phyloP scores from a whole-genome alignment of 2,888 invertebrate species.

The Drosophila aldrichi region DNA sequence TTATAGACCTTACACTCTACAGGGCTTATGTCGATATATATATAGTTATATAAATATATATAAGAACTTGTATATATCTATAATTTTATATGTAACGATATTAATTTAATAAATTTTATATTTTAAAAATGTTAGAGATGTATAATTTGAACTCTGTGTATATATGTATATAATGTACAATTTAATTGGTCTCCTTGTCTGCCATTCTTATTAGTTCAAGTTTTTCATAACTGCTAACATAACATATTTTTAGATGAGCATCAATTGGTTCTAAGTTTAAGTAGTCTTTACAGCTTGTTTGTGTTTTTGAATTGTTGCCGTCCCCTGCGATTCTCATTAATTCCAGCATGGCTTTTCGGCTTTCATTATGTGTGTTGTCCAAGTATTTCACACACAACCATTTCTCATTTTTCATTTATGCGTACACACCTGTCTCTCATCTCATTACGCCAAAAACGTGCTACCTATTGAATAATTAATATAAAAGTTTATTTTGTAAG shows the following conservation, averaged over 20 bases:
- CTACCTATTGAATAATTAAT: constrained; percentile 4
- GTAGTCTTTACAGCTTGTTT: not conserved
- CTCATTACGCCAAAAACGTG: not conserved
- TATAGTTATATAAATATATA: not conserved
- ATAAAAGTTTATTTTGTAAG: not conserved
- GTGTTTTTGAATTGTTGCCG: not conserved
- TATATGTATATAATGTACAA: too few relatives aligned
- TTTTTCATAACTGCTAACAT: too few relatives aligned
- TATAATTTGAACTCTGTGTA: not conserved
- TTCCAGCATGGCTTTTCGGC: not conserved
- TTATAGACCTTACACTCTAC: not conserved
- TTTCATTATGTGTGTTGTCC: not conserved
- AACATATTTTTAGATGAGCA: not conserved
- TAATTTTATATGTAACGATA: not conserved
- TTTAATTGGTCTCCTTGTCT: not conserved
- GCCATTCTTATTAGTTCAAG: not conserved
- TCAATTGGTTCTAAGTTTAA: not conserved
- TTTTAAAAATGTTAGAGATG: not conserved
- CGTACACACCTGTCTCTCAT: not conserved
- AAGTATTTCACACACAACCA: not conserved
- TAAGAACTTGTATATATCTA: not conserved
- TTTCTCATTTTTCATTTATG: not conserved
- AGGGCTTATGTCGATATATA: not conserved
- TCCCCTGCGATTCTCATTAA: not conserved
- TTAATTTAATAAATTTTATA: not conserved